A percentile compares a stretch with the other conserved stretches of the same genome.
These are phyloP conservation scores for Scartelaos histophorus DNA, from an alignment of 2,113 vertebrate genomes.

Conservation along the genomic window DNA sequence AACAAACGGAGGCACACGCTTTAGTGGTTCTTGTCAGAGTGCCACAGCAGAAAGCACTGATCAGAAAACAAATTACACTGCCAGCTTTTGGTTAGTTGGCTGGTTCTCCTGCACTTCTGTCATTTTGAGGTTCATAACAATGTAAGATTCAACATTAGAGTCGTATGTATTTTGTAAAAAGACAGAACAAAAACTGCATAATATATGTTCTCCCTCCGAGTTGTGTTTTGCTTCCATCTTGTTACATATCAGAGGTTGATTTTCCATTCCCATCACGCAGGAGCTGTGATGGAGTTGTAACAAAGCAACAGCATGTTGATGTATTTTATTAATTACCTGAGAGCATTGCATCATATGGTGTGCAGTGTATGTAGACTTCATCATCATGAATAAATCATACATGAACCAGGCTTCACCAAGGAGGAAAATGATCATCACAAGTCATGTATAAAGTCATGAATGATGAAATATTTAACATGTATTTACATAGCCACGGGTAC, in stretches of 20 bases:
- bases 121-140: neutral
- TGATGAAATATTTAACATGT: slow-evolving; percentile 56
- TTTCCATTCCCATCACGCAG: neutral
- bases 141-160: too few species aligned
- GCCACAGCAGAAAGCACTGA: neutral
- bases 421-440: slow-evolving; percentile 40
- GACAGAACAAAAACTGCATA: neutral
- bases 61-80: neutral
- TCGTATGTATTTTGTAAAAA: neutral
- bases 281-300: neutral
- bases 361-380: slow-evolving; percentile 16
- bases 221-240: neutral
- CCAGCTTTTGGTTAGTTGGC: neutral
- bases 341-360: slow-evolving; percentile 18
- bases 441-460: slow-evolving; percentile 48
- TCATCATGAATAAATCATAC: slow-evolving; percentile 42
- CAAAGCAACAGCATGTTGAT: slow-evolving; percentile 7
- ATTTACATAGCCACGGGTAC: slow-evolving; percentile 48
- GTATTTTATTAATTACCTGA: slow-evolving; percentile 35
- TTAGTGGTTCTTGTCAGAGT: neutral
- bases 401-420: slow-evolving; percentile 28
- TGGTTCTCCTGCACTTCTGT: neutral
- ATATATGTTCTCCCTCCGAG: neutral
- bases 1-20: neutral
- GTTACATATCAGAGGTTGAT: neutral